phyloP scores from a whole-genome alignment of 2,888 invertebrate genomes.

The Aromia moschata region DNA sequence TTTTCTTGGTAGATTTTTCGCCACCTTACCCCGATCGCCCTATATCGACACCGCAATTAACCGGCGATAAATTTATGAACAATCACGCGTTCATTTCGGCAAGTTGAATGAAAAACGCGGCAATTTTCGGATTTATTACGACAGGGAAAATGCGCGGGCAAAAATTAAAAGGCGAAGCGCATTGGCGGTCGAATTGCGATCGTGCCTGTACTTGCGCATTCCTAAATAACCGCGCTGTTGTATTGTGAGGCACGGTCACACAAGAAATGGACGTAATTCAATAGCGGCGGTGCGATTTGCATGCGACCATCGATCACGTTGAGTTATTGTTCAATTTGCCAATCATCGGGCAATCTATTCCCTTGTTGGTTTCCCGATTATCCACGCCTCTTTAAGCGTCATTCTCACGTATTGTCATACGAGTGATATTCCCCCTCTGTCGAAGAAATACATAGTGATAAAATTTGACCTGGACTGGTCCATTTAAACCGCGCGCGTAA shows the following conservation, averaged over 20 bases:
- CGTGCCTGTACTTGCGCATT: slow-evolving; percentile 10
- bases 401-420: no score
- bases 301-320: slow-evolving; percentile 13
- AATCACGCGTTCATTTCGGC: not conserved
- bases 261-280: slow-evolving; percentile 11
- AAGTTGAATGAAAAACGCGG: no score
- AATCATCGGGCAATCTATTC: not conserved
- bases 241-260: slow-evolving; percentile 5
- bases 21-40: not conserved
- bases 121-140: not conserved
- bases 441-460: no score
- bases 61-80: not conserved
- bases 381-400: no score
- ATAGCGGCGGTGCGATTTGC: slow-evolving; percentile 15
- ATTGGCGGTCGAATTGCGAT: not conserved
- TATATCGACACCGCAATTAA: not conserved
- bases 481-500: no score
- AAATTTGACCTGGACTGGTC: no score
- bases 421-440: no score
- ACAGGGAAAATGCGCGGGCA: slow-evolving; percentile 3
- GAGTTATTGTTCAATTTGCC: slow-evolving; percentile 22
- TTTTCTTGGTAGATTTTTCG: no score
- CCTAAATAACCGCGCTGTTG: not conserved
- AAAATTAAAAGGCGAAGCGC: slow-evolving; percentile 3
- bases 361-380: not conserved